Conservation (phyloP, 2,888 invertebrate genomes). For the Drosophila neonasuta region DNA sequence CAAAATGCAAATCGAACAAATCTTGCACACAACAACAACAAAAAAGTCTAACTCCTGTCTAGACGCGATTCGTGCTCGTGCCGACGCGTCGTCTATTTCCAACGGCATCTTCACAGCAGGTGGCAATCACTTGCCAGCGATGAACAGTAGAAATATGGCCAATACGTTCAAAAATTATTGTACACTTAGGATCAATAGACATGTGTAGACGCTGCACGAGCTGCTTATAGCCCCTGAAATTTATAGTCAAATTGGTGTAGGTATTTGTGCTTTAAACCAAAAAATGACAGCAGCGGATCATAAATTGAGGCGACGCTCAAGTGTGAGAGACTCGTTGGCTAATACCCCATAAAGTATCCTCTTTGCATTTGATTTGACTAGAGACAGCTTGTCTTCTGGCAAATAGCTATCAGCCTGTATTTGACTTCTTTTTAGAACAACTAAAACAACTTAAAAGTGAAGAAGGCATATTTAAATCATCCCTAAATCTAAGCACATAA, state of each 20-base stretch:
- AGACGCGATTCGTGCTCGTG: constrained; percentile 43
- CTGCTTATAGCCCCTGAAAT: constrained; percentile 9
- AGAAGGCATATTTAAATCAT: no score
- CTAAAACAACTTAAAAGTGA: no score
- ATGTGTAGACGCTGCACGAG: neutral
- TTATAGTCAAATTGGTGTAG: constrained; percentile 17
- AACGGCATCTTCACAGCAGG: constrained; percentile 54
- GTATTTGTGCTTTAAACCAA: constrained; percentile 3
- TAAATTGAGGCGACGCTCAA: constrained; percentile 6
- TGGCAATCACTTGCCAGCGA: constrained; percentile 41
- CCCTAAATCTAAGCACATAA: no score
- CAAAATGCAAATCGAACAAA: constrained; percentile 61
- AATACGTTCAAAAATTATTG: constrained; percentile 26
- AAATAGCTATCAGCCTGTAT: neutral
- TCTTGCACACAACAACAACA: constrained; percentile 14
- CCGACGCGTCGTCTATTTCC: constrained; percentile 27
- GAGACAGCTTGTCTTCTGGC: neutral
- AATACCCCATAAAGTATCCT: constrained; percentile 5
- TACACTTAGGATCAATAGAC: constrained; percentile 23
- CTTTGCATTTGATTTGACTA: neutral
- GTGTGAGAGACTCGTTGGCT: neutral
- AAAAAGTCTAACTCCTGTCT: constrained; percentile 60
- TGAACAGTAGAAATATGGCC: constrained; percentile 44
- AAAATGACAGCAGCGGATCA: constrained; percentile 5
- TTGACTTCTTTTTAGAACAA: neutral